Conservation (phyloP, 2,113 vertebrate species). For the Colossoma macropomum region DNA sequence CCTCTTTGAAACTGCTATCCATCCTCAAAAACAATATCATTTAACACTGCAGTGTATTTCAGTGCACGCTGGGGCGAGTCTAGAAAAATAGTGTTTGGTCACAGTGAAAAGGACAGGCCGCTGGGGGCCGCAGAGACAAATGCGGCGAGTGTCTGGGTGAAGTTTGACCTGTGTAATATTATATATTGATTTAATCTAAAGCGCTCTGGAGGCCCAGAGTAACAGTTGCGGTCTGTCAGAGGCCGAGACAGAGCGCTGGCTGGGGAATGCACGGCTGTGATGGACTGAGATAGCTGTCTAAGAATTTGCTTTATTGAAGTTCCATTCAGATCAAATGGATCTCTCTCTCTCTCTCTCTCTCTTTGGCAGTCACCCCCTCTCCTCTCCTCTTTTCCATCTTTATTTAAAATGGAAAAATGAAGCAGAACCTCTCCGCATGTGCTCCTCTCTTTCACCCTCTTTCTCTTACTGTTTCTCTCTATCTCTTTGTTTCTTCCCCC, state of each 20-base stretch:
- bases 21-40: slow-evolving; percentile 21
- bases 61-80: slow-evolving; percentile 12
- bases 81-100: slow-evolving; percentile 41
- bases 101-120: slow-evolving; percentile 60
- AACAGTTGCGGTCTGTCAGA: slow-evolving; percentile 70
- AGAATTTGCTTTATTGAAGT: slow-evolving; percentile 78
- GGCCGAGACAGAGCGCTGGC: slow-evolving; percentile 70
- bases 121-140: slow-evolving; percentile 49
- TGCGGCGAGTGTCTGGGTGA: slow-evolving; percentile 58
- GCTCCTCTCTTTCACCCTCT: neutral
- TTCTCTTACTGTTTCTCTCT: neutral
- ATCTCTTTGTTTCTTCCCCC: neutral
- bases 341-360: slow-evolving; percentile 34
- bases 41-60: neutral
- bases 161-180: slow-evolving; percentile 75
- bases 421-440: too few species aligned
- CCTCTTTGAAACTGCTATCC: slow-evolving; percentile 22
- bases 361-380: neutral
- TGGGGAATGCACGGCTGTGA: slow-evolving; percentile 64
- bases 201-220: slow-evolving; percentile 61
- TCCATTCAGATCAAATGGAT: slow-evolving; percentile 82
- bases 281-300: slow-evolving; percentile 70
- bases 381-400: too few species aligned
- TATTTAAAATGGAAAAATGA: too few species aligned
- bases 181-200: slow-evolving; percentile 76